These are phyloP conservation scores for Philhelius pedissequus DNA, from an alignment of 2,888 invertebrate species.

Conservation along the genomic window DNA sequence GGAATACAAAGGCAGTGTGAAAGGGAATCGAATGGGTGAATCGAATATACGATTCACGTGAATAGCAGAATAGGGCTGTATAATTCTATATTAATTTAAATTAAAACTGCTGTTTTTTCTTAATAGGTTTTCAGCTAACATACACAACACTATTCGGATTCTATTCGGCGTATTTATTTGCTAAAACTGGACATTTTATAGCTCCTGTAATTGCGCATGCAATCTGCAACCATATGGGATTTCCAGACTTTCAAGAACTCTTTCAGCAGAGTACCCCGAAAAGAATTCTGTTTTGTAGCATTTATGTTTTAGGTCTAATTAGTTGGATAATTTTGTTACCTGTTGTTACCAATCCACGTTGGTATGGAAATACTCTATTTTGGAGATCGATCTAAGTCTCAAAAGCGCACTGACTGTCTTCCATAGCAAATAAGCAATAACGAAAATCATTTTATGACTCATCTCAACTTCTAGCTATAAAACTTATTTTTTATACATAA, in stretches of 20 bases:
- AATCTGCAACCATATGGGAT: conserved; percentile 98
- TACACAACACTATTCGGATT: conserved; percentile 96
- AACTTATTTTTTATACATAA: conserved; percentile 46
- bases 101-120: conserved; percentile 41
- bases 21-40: no score
- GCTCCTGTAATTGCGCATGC: conserved; percentile 94
- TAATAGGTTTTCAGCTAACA: conserved; percentile 89
- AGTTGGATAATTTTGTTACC: conserved; percentile 88
- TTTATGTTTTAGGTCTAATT: conserved; percentile 87
- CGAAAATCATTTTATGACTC: conserved; percentile 10
- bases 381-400: conserved; percentile 75
- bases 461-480: conserved; percentile 25
- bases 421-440: conserved; percentile 53
- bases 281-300: conserved; percentile 82
- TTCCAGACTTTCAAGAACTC: conserved; percentile 91
- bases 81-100: no score
- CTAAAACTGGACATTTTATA: conserved; percentile 92
- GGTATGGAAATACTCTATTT: conserved; percentile 83
- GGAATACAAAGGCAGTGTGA: no score
- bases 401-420: conserved; percentile 42
- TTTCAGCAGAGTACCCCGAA: conserved; percentile 81
- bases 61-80: no score
- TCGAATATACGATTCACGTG: no score
- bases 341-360: conserved; percentile 86
- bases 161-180: conserved; percentile 95